phyloP scores from a whole-genome alignment of 2,797 vertebrate species.

The Aselliscus stoliczkanus region DNA sequence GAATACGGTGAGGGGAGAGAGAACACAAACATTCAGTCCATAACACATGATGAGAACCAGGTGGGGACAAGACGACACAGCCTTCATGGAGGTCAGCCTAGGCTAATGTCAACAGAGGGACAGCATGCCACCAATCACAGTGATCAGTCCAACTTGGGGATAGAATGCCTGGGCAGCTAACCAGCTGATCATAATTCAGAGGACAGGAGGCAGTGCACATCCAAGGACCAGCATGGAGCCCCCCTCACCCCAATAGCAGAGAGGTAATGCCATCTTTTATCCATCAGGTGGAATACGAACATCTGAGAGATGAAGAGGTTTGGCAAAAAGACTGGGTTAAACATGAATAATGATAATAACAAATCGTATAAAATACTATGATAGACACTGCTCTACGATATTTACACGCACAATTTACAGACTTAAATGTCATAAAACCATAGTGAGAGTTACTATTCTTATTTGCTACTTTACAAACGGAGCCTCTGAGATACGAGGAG shows the following conservation, averaged over 20 bases:
- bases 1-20: background rate
- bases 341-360: background rate
- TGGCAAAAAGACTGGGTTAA: background rate
- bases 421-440: background rate
- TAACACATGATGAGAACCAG: background rate
- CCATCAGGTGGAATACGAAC: background rate
- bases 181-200: background rate
- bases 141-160: background rate
- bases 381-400: background rate
- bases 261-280: too few relatives aligned
- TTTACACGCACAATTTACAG: background rate
- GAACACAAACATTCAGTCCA: background rate
- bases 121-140: background rate
- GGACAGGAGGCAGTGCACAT: accelerated
- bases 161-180: background rate
- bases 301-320: background rate
- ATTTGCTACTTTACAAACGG: background rate
- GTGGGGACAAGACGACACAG: background rate
- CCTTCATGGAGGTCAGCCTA: background rate
- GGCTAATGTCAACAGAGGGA: background rate
- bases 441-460: background rate
- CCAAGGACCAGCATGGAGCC: background rate
- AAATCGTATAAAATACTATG: background rate
- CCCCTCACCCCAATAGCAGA: accelerated
- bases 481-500: background rate